Evolutionary conservation across 2,888 invertebrate genomes (phyloP).

Genomic region (Hermaeophaga mercurialis): DNA sequence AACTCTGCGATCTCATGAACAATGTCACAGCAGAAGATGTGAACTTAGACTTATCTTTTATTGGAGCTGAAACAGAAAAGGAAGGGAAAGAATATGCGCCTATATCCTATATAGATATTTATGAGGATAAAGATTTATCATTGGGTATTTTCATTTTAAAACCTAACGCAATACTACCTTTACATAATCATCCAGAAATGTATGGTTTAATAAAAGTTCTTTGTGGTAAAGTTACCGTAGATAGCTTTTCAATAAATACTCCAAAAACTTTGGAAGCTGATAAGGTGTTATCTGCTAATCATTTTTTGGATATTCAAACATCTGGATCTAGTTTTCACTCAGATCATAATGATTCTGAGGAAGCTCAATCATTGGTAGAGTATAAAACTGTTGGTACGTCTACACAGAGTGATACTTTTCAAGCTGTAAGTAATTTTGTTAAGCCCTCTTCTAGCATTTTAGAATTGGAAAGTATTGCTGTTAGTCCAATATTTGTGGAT

Average conservation of each 20-base stretch:
- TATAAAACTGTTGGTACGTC: no score
- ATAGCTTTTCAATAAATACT: slow-evolving; percentile 59
- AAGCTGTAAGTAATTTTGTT: no score
- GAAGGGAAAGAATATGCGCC: slow-evolving; percentile 67
- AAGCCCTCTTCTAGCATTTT: no score
- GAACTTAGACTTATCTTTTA: slow-evolving; percentile 61
- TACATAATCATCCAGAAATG: slow-evolving; percentile 95
- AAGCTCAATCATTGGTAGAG: no score
- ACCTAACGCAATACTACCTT: slow-evolving; percentile 79
- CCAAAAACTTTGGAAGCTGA: slow-evolving; percentile 47
- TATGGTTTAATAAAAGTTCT: slow-evolving; percentile 83
- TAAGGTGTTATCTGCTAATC: background rate
- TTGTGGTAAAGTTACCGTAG: slow-evolving; percentile 69
- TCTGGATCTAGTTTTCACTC: no score
- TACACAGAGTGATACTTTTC: no score
- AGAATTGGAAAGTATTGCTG: no score
- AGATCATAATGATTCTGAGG: no score
- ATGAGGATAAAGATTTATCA: slow-evolving; percentile 73
- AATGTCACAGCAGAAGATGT: slow-evolving; percentile 72
- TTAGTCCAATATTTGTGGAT: background rate
- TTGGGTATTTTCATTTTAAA: slow-evolving; percentile 79
- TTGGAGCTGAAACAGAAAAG: slow-evolving; percentile 57
- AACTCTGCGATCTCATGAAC: slow-evolving; percentile 69
- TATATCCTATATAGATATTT: slow-evolving; percentile 84
- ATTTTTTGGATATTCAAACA: no score